Base-by-base conservation (phyloP, 2,113 vertebrate genomes). In the Neogobius melanostomus region DNA sequence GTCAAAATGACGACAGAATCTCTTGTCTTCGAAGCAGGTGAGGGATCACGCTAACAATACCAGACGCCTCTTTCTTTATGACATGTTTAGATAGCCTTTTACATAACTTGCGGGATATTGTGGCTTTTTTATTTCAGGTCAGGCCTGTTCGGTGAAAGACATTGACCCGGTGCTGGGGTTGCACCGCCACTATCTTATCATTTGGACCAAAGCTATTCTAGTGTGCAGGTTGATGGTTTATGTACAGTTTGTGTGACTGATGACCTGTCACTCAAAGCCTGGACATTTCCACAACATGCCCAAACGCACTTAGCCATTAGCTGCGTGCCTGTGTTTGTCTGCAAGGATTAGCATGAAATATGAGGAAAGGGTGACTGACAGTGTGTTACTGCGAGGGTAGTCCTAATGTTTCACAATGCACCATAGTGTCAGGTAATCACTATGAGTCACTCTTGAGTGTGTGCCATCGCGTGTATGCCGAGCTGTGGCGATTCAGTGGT, bases 341-440 rank as follows among this genome's bases (percentile, higher is more conserved):
- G 82, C 52, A 74, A 78, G 83, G 87, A 82, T 90, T 88, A 90
- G 43, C 2, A 10, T 72, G 78, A 86, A 86, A 87, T 77, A 82
- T 81, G 89, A 91, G 82, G 84, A 84, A 88, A 88, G 64, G 0
- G 75, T 69, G 83, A 71, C 63, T 86, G 77, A 71, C 72, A 67
- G 77, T 63, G 49, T 82, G 70, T 57, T 77, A 78, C 67, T 83
- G 49, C 59, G 66, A 82, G 81, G 86, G 87, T 73, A 79, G 71
- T 86, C 89, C 81, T 83, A 60, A 71, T 82, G 84, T 91, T 90
- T 89, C 89, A 76, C 85, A 88, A 90, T 42, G 74, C 67, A 79
- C 73, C 79, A 82, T 78, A 71, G 83, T 62, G 72, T 80, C 87
- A 82, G 81, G 59, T 91, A 88, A 86, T 83, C 75, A 85, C 78